Evolutionary conservation across 92 coral and sea anemone genomes (phyloP), one percentile per base, ranked within the genome.

Genomic region (Phenganax marumi): DNA sequence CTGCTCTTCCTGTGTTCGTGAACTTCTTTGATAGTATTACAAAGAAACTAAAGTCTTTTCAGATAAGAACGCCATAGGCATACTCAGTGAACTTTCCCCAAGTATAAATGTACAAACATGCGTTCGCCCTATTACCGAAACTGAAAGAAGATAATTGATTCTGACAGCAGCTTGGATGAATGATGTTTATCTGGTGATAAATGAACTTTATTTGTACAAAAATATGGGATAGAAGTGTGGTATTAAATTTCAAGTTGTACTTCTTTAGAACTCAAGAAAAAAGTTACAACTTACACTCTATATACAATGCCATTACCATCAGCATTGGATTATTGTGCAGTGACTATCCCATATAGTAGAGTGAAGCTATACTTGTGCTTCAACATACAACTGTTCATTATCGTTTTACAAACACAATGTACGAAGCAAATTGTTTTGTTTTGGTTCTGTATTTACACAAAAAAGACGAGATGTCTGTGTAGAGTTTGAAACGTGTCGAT

Each of bases 371-470:
- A 33, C 43, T 33, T 33, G 2, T 33, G 4, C 43, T 33, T 33
- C 43, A 33, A 33, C 43, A 5, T 33, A 33, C 2, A 33, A 33
- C 0, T 33, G 43, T 5, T 66, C 22, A 21, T 10, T 12, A 23
- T 33, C 49, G 3, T 66, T 18, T 47, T 66, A 39, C n/a, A 66
- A 25, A 25, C 9, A 66, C 50, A 24, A 33, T 19, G 17, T 12
- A 66, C 18, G 24, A 0, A 66, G 24, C 72, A 66, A 25, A 12
- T 66, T 66, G 72, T 66, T 66, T 10, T 24, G 49, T 66, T 66
- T 47, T 23, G 72, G 72, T 11, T 33, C 49, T 23, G 48, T 66
- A 66, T 66, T 66, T 66, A 66, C 43, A 21, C 49, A 49, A 66
- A 33, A 39, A 25, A 66, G 72, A 66, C 72, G 8, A 6, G 0